These are phyloP conservation scores for Neodiprion fabricii DNA, from an alignment of 1,140 invertebrate genomes.

Conservation along the genomic window DNA sequence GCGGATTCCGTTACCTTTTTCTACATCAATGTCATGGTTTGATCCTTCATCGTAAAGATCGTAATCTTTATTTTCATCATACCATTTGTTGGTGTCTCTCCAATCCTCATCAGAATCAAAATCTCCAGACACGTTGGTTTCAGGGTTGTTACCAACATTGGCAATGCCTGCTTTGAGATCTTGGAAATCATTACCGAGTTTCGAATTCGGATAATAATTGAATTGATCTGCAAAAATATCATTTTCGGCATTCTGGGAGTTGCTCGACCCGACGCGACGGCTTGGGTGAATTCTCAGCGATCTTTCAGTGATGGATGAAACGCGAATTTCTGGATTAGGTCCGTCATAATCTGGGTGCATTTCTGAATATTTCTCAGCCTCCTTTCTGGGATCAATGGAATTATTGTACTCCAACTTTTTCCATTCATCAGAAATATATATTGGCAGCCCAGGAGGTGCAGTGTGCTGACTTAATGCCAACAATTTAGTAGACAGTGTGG, in stretches of 20 bases:
- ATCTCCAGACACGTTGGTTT: constrained; percentile 8
- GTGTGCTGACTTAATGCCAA: constrained; percentile 75
- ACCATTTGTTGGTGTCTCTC: constrained; percentile 41
- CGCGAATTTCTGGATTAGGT: constrained; percentile 28
- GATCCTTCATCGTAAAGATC: constrained; percentile 43
- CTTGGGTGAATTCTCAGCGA: constrained; percentile 26
- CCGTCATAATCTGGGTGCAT: constrained; percentile 37
- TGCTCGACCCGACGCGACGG: constrained; percentile 11
- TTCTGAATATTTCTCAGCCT: constrained; percentile 51
- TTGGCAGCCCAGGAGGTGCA: constrained; percentile 70
- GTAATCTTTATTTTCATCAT: constrained; percentile 39
- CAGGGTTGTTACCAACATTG: background rate
- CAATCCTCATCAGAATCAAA: constrained; percentile 29
- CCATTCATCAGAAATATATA: constrained; percentile 56
- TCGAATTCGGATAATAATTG: constrained; percentile 21
- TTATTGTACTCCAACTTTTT: constrained; percentile 58
- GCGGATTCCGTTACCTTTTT: constrained; percentile 37
- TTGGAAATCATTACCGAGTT: constrained; percentile 13
- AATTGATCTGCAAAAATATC: constrained; percentile 14
- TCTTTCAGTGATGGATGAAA: constrained; percentile 31
- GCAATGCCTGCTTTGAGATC: background rate
- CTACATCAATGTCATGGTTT: constrained; percentile 30
- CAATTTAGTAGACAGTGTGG: constrained; percentile 69
- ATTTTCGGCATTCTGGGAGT: constrained; percentile 23
- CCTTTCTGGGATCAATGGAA: constrained; percentile 51